Percentiles rank a stretch among this genome's conserved stretches.
Conservation (phyloP, 2,888 invertebrate species). For the Athalia circularis region DNA sequence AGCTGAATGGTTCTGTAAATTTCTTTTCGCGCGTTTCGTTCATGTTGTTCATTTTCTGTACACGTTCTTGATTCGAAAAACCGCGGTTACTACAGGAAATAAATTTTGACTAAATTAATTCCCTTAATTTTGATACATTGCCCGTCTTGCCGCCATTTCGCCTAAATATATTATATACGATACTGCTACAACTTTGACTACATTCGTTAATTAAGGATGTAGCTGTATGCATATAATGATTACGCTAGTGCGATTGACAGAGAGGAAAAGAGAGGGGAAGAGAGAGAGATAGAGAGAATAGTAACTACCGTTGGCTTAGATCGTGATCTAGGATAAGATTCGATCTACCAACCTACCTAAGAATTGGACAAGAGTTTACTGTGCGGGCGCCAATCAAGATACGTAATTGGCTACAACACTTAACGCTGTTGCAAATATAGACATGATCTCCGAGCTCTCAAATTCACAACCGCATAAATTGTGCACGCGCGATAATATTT, state of each 20-base stretch:
- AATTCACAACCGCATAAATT: constrained; percentile 10
- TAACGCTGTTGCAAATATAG: constrained; percentile 49
- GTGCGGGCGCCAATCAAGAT: constrained; percentile 72
- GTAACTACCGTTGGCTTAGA: constrained; percentile 26
- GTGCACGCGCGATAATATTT: not conserved
- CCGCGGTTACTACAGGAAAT: no score
- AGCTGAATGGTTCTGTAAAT: no score
- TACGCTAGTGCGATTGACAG: constrained; percentile 62
- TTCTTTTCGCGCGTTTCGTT: no score
- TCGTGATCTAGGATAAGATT: constrained; percentile 46
- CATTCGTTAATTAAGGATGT: constrained; percentile 12
- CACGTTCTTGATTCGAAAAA: no score
- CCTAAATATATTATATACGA: no score
- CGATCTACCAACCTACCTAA: constrained; percentile 67
- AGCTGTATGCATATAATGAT: not conserved
- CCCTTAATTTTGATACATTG: no score
- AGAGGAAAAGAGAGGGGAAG: constrained; percentile 50
- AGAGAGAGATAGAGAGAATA: not conserved
- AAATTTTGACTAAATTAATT: no score
- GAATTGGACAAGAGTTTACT: constrained; percentile 74
- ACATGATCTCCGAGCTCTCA: constrained; percentile 27
- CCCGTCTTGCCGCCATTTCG: no score
- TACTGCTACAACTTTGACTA: not conserved
- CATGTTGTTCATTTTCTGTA: no score
- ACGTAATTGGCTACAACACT: constrained; percentile 65